phyloP scores from a whole-genome alignment of 2,113 vertebrate genomes.

The Myiagra hebetior region DNA sequence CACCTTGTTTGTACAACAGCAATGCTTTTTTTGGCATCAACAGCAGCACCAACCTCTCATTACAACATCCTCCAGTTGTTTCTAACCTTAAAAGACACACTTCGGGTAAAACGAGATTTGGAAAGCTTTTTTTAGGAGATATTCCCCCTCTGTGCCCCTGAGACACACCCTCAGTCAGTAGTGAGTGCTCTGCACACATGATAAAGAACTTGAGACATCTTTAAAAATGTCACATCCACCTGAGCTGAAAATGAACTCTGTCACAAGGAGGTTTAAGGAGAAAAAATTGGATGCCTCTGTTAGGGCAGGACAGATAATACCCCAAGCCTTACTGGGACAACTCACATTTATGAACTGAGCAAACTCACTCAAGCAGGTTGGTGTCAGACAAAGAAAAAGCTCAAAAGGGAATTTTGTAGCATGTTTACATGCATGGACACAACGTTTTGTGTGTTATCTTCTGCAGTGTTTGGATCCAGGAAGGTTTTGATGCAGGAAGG shows the following conservation, averaged over 20 bases:
- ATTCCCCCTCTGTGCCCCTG: neutral
- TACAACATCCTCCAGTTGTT: neutral
- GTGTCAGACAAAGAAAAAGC: neutral
- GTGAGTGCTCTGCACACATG: neutral
- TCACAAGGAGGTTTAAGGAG: neutral
- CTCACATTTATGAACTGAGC: neutral
- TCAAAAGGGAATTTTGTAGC: neutral
- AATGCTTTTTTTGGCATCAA: neutral
- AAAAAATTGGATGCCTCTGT: neutral
- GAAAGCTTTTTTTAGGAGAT: neutral
- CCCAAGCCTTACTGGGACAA: neutral
- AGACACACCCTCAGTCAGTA: neutral
- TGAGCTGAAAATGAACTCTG: neutral
- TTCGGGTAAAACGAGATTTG: neutral
- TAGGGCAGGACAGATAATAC: neutral
- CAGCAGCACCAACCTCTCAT: neutral
- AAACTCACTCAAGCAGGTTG: neutral
- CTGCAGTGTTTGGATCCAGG: neutral
- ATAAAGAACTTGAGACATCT: neutral
- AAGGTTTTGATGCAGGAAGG: neutral
- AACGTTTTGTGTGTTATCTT: neutral
- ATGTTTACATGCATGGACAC: too few species aligned
- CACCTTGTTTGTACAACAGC: neutral
- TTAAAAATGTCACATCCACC: neutral
- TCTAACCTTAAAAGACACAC: neutral